Base-by-base conservation (phyloP, 2,888 invertebrate species). In the Barypeithes pellucidus region DNA sequence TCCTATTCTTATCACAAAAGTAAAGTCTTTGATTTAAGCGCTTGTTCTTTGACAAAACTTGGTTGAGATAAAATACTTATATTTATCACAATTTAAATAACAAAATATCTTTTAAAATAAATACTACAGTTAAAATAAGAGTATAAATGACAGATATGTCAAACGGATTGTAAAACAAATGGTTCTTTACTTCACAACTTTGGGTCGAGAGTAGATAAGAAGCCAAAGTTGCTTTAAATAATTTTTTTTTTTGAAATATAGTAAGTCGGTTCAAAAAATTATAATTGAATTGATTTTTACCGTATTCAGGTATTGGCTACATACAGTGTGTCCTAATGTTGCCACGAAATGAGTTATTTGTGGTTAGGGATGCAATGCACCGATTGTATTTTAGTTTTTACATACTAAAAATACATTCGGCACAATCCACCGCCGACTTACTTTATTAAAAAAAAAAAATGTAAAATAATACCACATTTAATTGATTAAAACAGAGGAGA, bases 401-500 rank as follows among this genome's bases (percentile, higher is more conserved):
- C n/a, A n/a, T n/a, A n/a, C n/a, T n/a, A n/a, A n/a, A n/a, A n/a
- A n/a, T n/a, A n/a, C n/a, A n/a, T n/a, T n/a, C n/a, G n/a, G n/a
- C n/a, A n/a, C n/a, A n/a, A n/a, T n/a, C n/a, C n/a, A n/a, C n/a
- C n/a, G 29, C 36, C 41, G 24, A 61, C 33, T 33, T 41, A 7
- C 41, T 22, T 4, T 61, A 16, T 20, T 41, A n/a, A n/a, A 0
- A 11, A 39, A 29, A 16, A 24, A 7, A 20, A 61, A 60, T 29
- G 14, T 39, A 54, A 69, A n/a, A 22, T 14, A 68, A 71, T 71
- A 71, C 66, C 71, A 71, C 71, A 71, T 71, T 70, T 14, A 62
- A 61, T 68, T 60, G 18, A 67, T 72, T 85, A 88, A 82, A 95
- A 95, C 76, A 94, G 94, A 47, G 95, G 95, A 81, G 94, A 94